Base-by-base conservation (phyloP, 2,113 vertebrate species). In the Nothobranchius kuhntae region DNA sequence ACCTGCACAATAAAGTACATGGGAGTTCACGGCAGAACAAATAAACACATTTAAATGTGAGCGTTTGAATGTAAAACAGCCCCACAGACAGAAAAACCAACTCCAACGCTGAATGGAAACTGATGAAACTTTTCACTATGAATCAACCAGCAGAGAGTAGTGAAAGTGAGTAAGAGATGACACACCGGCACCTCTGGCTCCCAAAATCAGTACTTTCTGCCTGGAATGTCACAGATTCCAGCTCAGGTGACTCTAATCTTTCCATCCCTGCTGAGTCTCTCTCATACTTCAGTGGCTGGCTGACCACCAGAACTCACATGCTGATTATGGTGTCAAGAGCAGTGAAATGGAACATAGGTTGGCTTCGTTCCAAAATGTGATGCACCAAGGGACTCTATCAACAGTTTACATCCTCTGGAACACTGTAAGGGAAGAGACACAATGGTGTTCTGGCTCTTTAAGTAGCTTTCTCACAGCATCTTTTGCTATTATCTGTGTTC, bases 251-350 rank as follows among this genome's bases (percentile, higher is more conserved):
- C 70, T 86, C 73, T 77, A 81, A 81, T 85, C 69, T 78, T 45
- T 66, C 30, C 36, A 66, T 74, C 62, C 68, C 57, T 53, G 15
- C 71, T 9, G 55, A 74, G 47, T 59, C 71, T 64, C 51, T 64
- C 74, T 86, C 82, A 77, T 75, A 75, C 86, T 72, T 68, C 57
- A 68, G 66, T 56, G 45, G 67, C 59, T 1, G 44, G 58, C 68
- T 80, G 81, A 71, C 79, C 75, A 68, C 77, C 51, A 77, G 75
- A 75, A 79, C 79, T 81, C 50, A 68, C 70, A 78, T 77, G 67
- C 82, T 84, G 83, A 90, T 83, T 87, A 86, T 71, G 77, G 76
- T 86, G 85, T 90, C 78, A 82, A 71, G 76, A 82, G 83, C 82
- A 78, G 73, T 66, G 78, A 72, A 77, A 75, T 10, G 71, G 75